Base-by-base conservation (phyloP, 2,113 vertebrate species). In the Mixornis gularis region DNA sequence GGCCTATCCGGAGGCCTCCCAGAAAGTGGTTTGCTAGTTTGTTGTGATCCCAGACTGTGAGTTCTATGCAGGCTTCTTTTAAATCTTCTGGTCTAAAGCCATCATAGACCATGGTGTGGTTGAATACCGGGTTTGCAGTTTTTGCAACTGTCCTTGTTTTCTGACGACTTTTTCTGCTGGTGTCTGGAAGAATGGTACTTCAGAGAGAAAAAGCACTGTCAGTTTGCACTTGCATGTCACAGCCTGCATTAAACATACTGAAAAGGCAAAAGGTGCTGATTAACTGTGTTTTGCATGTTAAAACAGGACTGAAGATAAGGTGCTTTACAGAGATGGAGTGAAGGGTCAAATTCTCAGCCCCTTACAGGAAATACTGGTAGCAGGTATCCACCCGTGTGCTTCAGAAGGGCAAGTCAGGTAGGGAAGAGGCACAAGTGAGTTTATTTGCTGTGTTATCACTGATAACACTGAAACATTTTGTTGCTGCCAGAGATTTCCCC, bases 61-160 rank as follows among this genome's bases (percentile, higher is more conserved):
- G 97, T 83, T 99, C 99, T 71, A 98, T 80, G 25, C 99, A 99
- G 69, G 98, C 98, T 96, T 99, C 99, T 56, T 56, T 98, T 43
- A 99, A 94, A 86, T 99, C 98, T 86, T 98, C 98, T 29, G 97
- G 95, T 44, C 96, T 97, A 89, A 99, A 98, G 56, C 98, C 98
- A 19, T 99, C 98, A 1, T 99, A 99, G 65, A 99, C 98, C 99
- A 99, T 99, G 36, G 98, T 99, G 95, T 99, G 99, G 94, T 99
- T 99, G 93, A 99, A 99, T 73, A 98, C 83, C 0, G 99, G 99
- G 84, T 98, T 98, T 71, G 96, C 94, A 0, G 98, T 98, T 95
- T 98, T 98, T 84, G 98, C 97, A 65, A 99, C 97, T 5, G 98
- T 98, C 52, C 98, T 98, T 2, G 98, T 99, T 95, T 98, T 99